Conservation (phyloP, 2,888 invertebrate genomes). For the Alloscopus bannaensis region DNA sequence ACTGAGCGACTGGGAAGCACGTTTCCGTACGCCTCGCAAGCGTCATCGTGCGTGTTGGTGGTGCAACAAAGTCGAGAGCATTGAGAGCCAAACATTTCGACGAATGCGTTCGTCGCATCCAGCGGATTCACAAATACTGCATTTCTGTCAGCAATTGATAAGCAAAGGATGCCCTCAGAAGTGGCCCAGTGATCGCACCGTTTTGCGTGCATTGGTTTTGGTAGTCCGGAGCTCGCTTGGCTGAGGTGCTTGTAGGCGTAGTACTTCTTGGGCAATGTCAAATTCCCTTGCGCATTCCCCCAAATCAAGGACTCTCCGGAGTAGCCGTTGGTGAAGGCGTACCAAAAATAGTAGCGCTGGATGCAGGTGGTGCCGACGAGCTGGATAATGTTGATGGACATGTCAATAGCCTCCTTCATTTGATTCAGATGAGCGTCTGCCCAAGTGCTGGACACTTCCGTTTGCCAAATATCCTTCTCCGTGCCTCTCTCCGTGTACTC, state of each 20-base stretch:
- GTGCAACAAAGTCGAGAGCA: conserved; percentile 1
- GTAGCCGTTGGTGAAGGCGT: conserved; percentile 34
- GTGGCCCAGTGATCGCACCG: conserved; percentile 21
- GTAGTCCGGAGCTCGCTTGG: neutral
- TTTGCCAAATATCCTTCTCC: conserved; percentile 48
- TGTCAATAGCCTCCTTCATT: conserved; percentile 56
- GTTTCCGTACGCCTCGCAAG: neutral
- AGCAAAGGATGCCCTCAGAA: neutral
- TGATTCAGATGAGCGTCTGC: conserved; percentile 18
- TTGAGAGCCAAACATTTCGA: neutral
- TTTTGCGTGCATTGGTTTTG: neutral
- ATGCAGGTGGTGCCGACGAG: conserved; percentile 60
- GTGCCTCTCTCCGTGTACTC: conserved; percentile 15
- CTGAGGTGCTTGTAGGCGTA: conserved; percentile 59
- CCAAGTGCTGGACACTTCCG: conserved; percentile 59
- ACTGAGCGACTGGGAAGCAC: neutral
- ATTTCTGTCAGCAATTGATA: conserved; percentile 13
- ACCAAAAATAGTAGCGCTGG: conserved; percentile 60
- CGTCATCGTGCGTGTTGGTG: neutral
- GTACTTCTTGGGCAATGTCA: conserved; percentile 58
- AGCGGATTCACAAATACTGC: conserved; percentile 38
- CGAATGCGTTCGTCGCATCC: neutral
- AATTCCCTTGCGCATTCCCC: conserved; percentile 33
- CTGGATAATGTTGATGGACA: conserved; percentile 48
- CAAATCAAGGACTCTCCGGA: conserved; percentile 65